Percentiles rank a stretch among this genome's conserved stretches.
These are phyloP conservation scores for Euproctis similis DNA, from an alignment of 2,888 invertebrate species.

Conservation along the genomic window DNA sequence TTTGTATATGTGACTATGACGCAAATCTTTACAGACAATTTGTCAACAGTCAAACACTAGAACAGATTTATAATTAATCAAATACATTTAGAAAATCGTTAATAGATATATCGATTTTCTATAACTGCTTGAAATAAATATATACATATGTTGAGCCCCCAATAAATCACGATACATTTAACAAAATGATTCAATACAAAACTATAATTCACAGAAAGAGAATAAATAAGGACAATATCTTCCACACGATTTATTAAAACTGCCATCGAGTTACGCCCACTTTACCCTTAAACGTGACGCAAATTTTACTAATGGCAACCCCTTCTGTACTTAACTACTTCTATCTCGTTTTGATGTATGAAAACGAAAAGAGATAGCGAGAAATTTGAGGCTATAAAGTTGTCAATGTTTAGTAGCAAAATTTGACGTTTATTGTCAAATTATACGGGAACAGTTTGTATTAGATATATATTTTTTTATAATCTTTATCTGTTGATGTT, in stretches of 20 bases:
- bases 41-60: no score
- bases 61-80: no score
- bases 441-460: constrained; percentile 57
- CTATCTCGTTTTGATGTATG: constrained; percentile 21
- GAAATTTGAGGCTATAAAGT: constrained; percentile 34
- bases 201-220: constrained; percentile 11
- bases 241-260: constrained; percentile 63
- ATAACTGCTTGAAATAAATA: no score
- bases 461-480: no score
- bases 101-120: no score
- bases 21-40: no score
- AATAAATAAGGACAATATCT: constrained; percentile 36
- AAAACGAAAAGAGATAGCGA: constrained; percentile 18
- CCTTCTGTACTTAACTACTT: constrained; percentile 20
- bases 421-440: constrained; percentile 51
- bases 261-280: constrained; percentile 61
- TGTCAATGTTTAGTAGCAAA: constrained; percentile 34
- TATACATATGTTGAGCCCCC: constrained; percentile 3
- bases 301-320: constrained; percentile 35
- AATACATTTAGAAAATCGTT: no score
- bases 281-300: constrained; percentile 51
- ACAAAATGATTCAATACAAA: constrained; percentile 14
- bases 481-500: no score
- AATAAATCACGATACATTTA: constrained; percentile 12
- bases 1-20: no score